A percentile compares a stretch with the other conserved stretches of the same genome.
Evolutionary conservation across 2,113 vertebrate species (phyloP).

Genomic region (Pan paniscus): DNA sequence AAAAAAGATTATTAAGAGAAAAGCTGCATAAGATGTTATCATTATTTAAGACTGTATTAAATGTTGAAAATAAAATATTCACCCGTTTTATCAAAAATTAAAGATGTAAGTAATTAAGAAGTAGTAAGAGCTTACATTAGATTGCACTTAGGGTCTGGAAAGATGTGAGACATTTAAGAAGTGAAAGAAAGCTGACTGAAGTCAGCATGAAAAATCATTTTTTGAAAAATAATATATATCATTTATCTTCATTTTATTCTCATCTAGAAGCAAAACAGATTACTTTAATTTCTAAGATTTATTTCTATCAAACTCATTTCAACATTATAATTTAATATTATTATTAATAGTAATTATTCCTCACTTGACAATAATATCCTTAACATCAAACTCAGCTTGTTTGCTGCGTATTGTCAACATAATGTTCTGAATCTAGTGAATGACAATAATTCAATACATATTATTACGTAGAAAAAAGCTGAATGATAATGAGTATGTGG

Average conservation of each 20-base stretch:
- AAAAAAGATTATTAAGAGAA: not conserved
- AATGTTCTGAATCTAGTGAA: not conserved
- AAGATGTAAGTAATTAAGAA: not conserved
- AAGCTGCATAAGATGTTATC: not conserved
- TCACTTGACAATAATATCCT: not conserved
- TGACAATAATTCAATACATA: not conserved
- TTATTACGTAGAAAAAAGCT: not conserved
- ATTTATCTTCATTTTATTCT: not conserved
- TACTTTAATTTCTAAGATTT: slow-evolving; percentile 12
- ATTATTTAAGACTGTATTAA: not conserved
- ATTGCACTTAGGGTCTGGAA: not conserved
- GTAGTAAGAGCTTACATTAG: not conserved
- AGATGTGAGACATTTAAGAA: not conserved
- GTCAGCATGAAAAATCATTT: not conserved
- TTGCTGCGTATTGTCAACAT: not conserved
- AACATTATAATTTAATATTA: not conserved
- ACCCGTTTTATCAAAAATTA: slow-evolving; percentile 1
- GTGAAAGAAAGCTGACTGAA: not conserved
- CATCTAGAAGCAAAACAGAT: not conserved
- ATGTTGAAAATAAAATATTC: not conserved
- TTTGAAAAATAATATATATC: not conserved
- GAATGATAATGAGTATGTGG: not conserved
- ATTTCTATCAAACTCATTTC: not conserved
- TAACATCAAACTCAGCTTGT: not conserved
- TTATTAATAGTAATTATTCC: not conserved